Conservation (phyloP, 2,888 invertebrate genomes). For the Hydriomena furcata region DNA sequence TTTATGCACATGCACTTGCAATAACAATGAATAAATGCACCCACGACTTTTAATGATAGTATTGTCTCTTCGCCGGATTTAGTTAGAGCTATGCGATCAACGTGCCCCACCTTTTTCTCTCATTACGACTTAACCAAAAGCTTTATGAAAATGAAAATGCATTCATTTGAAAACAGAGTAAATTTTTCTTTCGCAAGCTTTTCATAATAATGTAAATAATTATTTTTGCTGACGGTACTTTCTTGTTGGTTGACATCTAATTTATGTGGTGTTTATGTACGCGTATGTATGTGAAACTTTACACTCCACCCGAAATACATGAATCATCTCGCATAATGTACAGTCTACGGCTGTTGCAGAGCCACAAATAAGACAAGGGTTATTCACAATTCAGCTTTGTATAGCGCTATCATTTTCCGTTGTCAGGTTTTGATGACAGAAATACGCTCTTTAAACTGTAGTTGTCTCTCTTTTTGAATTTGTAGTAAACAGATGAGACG, state of each 20-base stretch:
- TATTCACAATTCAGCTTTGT: not conserved
- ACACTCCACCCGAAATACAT: constrained; percentile 21
- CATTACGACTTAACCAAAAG: not conserved
- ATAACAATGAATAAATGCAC: constrained; percentile 11
- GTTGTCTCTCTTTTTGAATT: no score
- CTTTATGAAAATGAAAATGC: not conserved
- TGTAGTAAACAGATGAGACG: no score
- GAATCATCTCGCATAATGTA: constrained; percentile 18
- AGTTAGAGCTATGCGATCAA: no score
- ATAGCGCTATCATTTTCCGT: no score
- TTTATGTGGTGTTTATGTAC: constrained; percentile 9
- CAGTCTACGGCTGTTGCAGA: constrained; percentile 6
- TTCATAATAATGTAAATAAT: constrained; percentile 4
- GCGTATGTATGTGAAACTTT: constrained; percentile 15
- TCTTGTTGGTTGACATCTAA: constrained; percentile 8
- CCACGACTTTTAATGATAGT: constrained; percentile 5
- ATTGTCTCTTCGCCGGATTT: constrained; percentile 1
- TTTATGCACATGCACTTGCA: constrained; percentile 13
- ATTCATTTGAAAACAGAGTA: not conserved
- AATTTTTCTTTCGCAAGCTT: constrained; percentile 3
- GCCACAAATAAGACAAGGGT: not conserved
- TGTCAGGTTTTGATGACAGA: no score
- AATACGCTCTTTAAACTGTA: no score
- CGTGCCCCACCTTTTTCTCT: no score
- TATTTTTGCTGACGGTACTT: constrained; percentile 7